Conservation (phyloP, 2,888 invertebrate species). For the Palloptera scutellata region DNA sequence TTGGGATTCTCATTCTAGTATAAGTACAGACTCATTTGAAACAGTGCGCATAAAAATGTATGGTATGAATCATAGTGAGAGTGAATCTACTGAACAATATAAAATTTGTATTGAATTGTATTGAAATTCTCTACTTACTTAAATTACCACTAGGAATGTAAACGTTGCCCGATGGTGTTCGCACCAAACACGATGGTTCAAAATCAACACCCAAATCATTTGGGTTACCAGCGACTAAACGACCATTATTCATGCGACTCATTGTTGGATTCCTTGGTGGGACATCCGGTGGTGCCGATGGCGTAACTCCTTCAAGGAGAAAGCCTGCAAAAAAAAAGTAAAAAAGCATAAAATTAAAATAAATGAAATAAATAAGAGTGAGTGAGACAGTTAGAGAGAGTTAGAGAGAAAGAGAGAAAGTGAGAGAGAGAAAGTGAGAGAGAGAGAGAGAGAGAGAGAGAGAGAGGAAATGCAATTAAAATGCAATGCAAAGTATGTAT, state of each 20-base stretch:
- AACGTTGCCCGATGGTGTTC: conserved; percentile 91
- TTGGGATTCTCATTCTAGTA: no score
- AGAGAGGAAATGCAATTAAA: conserved; percentile 38
- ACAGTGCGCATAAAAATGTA: no score
- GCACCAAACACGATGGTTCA: conserved; percentile 89
- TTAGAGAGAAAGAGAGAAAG: neutral
- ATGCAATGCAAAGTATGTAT: conserved; percentile 24
- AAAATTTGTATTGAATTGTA: neutral
- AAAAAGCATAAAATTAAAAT: conserved; percentile 30
- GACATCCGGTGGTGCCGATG: conserved; percentile 81
- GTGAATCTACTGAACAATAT: no score
- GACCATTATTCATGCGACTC: conserved; percentile 90
- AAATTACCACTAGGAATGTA: conserved; percentile 87
- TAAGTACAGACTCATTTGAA: no score
- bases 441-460: conserved; percentile 8
- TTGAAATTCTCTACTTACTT: conserved; percentile 64
- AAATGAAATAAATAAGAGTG: conserved; percentile 20
- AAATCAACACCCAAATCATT: conserved; percentile 79
- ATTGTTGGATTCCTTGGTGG: conserved; percentile 91
- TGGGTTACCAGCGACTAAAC: conserved; percentile 84
- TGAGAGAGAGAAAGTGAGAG: conserved; percentile 10
- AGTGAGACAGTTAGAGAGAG: neutral
- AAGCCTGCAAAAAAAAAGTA: conserved; percentile 73
- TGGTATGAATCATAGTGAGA: no score
- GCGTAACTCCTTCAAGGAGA: conserved; percentile 81